Base-by-base conservation (phyloP, 1,140 invertebrate genomes). In the Leptestheria dahalacensis region DNA sequence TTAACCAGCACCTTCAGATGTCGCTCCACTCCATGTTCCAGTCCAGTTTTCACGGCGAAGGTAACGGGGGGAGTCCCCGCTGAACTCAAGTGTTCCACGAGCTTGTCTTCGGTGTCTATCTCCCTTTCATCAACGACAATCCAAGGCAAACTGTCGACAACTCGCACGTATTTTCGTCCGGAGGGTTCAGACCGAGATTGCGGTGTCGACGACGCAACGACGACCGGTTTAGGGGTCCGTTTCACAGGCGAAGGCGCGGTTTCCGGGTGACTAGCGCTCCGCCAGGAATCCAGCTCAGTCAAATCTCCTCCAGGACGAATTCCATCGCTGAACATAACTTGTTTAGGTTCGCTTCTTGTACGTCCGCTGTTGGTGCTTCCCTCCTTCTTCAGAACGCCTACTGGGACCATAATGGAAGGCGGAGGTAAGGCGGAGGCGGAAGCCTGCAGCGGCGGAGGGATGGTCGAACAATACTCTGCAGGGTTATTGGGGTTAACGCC, bases 261-360 rank as follows among this genome's bases (percentile, higher is more conserved):
- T 15, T 41, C 15, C 33, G 6, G 33, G 6, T 15, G 33, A 41
- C 33, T 15, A 28, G 64, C 54, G 24, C 63, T 29, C 68, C 73
- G 71, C 29, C 72, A 71, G 46, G 72, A 72, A 69, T 82, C 84
- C 57, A 85, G 72, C 69, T 89, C 86, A 59, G 86, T 86, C 63
- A 91, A 75, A 74, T 92, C 89, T 68, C 87, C 89, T 61, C 89
- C 89, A 60, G 89, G 89, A 64, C 88, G 78, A 69, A 93, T 91
- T 64, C 89, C 89, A 74, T 92, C 89, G 67, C 87, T 91, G 71
- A 93, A 93, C 77, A 92, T 91, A 24, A 57, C 56, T 41, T 48
- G 56, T 41, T 48, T 57, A 12, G 56, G 41, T 57, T 57, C 41
- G 20, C 41, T 49, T 15, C 41, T 41, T 20, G 47, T 57, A 24